Base-by-base conservation (phyloP, 2,113 vertebrate species). In the Apistogramma diplotaenia region DNA sequence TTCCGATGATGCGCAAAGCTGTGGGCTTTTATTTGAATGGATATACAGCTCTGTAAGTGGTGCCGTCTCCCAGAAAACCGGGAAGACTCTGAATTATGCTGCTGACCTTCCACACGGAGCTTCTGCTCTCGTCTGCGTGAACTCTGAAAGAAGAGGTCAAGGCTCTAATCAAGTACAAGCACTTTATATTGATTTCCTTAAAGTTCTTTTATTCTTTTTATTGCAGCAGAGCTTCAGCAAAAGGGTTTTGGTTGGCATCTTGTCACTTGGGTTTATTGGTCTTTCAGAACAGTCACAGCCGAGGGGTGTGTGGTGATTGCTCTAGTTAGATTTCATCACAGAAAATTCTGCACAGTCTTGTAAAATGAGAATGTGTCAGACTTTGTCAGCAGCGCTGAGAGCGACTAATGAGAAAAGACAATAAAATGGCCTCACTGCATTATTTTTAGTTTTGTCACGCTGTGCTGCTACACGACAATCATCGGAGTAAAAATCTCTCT, bases 191-290 rank as follows among this genome's bases (percentile, higher is more conserved):
- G 83, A 85, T 90, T 86, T 79, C 67, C 46, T 79, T 61, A 78
- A 88, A 89, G 62, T 82, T 86, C 29, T 78, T 11, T 70, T 78
- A 27, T 79, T 75, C 27, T 79, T 87, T 87, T 84, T 83, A 84
- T 70, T 81, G 76, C 82, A 59, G 21, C 25, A 54, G 12, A 82
- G 67, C 82, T 86, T 70, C 33, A 62, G 58, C 21, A 6, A 76
- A 56, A 62, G 54, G 54, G 67, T 88, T 88, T 85, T 21, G 57
- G 72, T 51, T 29, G 57, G 70, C 51, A 79, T 83, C 74, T 77
- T 82, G 89, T 88, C 84, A 83, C 84, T 81, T 61, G 46, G 37
- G 43, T 84, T 85, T 85, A 84, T 84, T 83, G 75, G 85, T 84
- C 81, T 56, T 82, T 29, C 55, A 54, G 60, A 40, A 8, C 71